Evolutionary conservation across 2,113 vertebrate genomes (phyloP).

Genomic region (Lasiurus cinereus): DNA sequence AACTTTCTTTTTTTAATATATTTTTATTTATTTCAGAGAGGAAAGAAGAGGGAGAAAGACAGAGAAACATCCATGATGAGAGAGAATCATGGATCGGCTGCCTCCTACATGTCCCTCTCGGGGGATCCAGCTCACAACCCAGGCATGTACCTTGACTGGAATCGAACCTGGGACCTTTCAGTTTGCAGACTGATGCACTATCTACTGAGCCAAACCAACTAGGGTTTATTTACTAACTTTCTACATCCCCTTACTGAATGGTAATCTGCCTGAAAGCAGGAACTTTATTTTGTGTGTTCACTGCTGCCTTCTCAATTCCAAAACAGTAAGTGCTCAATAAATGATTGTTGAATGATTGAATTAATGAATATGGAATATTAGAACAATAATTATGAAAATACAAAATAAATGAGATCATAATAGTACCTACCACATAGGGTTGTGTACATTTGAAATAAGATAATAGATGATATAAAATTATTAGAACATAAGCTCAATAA

Average conservation of each 20-base stretch:
- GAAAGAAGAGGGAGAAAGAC: too few relatives aligned
- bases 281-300: not conserved
- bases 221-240: not conserved
- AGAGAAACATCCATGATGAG: too few relatives aligned
- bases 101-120: too few relatives aligned
- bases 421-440: not conserved
- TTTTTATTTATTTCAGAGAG: too few relatives aligned
- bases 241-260: not conserved
- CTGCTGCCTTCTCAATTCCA: not conserved
- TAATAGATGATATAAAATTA: not conserved
- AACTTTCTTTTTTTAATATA: not conserved
- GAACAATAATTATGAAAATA: not conserved
- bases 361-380: not conserved
- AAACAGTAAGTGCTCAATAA: not conserved
- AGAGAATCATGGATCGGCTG: too few relatives aligned
- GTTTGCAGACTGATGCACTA: too few relatives aligned
- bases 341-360: slow-evolving; percentile 38
- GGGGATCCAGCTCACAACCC: too few relatives aligned
- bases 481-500: not conserved
- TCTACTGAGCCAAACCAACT: too few relatives aligned
- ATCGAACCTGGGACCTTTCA: too few relatives aligned
- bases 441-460: slow-evolving; percentile 15
- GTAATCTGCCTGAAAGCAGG: not conserved
- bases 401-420: not conserved
- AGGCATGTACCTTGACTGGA: too few relatives aligned